These are phyloP conservation scores for Thymelicus sylvestris DNA, from an alignment of 2,888 invertebrate genomes.

Conservation along the genomic window DNA sequence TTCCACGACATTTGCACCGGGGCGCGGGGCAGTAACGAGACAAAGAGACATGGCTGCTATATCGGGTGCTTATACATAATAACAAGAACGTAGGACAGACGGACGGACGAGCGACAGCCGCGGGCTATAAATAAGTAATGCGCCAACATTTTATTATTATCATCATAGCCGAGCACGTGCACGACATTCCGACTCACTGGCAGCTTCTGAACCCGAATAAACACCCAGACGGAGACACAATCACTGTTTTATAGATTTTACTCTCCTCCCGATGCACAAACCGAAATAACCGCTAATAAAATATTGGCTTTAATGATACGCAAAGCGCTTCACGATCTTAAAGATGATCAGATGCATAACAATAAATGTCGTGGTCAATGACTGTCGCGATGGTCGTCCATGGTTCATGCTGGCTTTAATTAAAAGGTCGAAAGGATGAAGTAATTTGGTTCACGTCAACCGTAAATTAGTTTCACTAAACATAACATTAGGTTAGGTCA, in stretches of 20 bases:
- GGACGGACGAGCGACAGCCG: constrained; percentile 83
- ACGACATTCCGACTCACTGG: constrained; percentile 75
- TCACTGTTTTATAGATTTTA: constrained; percentile 36
- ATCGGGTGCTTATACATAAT: constrained; percentile 61
- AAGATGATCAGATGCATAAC: constrained; percentile 29
- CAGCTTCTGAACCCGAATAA: constrained; percentile 52
- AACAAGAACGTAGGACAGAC: constrained; percentile 60
- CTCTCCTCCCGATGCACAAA: constrained; percentile 25
- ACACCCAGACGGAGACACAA: constrained; percentile 38
- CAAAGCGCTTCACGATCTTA: constrained; percentile 19
- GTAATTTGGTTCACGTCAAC: constrained; percentile 23
- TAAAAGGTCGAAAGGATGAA: constrained; percentile 36
- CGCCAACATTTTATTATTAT: constrained; percentile 85
- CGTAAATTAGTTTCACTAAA: constrained; percentile 11
- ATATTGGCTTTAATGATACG: constrained; percentile 30
- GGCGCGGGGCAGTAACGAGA: constrained; percentile 52
- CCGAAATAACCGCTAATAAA: constrained; percentile 26
- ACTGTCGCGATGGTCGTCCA: constrained; percentile 24
- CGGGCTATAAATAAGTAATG: constrained; percentile 84
- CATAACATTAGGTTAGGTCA: constrained; percentile 31
- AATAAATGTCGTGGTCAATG: constrained; percentile 28
- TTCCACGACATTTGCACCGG: constrained; percentile 45
- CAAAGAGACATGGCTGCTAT: constrained; percentile 58
- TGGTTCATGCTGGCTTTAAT: constrained; percentile 26
- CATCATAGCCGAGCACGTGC: constrained; percentile 79